phyloP scores from a whole-genome alignment of 2,888 invertebrate species.

The Helicoverpa assulta region DNA sequence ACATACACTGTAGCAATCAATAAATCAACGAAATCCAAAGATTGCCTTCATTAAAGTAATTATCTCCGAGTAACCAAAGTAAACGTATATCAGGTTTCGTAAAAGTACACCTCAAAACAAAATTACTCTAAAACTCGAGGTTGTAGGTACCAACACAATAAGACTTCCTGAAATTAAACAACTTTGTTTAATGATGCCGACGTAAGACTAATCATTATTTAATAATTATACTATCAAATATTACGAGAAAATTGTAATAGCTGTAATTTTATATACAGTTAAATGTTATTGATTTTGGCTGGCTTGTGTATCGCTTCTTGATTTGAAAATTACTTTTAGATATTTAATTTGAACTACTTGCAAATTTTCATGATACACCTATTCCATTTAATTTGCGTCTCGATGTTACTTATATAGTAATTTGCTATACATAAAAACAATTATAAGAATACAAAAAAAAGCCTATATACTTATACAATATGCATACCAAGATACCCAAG shows the following conservation, averaged over 20 bases:
- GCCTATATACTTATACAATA: too few species aligned
- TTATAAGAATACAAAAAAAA: too few species aligned
- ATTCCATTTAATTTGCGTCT: not conserved
- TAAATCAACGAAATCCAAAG: constrained; percentile 47
- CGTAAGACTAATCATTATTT: constrained; percentile 41
- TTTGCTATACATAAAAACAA: too few species aligned
- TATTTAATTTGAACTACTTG: not conserved
- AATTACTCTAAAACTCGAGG: constrained; percentile 51
- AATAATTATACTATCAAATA: constrained; percentile 59
- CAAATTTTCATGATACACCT: not conserved
- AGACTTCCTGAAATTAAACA: constrained; percentile 62
- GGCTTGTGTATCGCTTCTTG: not conserved
- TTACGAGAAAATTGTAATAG: constrained; percentile 40
- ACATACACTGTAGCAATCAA: constrained; percentile 35
- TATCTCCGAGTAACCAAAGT: constrained; percentile 51
- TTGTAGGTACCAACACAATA: constrained; percentile 36
- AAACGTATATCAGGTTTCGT: constrained; percentile 45
- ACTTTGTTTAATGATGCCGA: constrained; percentile 56
- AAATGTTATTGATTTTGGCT: constrained; percentile 31
- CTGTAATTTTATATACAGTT: constrained; percentile 45
- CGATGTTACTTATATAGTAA: too few species aligned
- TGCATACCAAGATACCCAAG: too few species aligned
- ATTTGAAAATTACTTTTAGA: not conserved
- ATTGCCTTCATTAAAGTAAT: constrained; percentile 55
- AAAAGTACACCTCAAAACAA: constrained; percentile 44